phyloP scores from a whole-genome alignment of 2,888 invertebrate species.

The Cacoxenus indagator region DNA sequence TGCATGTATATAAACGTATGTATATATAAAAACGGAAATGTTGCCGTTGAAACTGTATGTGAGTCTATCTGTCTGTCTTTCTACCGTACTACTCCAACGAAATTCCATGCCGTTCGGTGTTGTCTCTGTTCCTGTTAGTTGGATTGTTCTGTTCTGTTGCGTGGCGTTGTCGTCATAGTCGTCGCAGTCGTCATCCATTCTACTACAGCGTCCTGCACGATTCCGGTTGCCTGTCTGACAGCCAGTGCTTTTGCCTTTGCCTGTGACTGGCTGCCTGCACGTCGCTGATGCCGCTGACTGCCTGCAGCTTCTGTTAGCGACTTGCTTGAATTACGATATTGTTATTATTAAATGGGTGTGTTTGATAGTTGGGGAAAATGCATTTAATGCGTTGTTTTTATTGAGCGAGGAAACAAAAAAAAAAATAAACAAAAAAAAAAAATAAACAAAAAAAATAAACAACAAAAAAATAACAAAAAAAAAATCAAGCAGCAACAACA shows the following conservation, averaged over 20 bases:
- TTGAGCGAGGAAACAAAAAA: conserved; percentile 14
- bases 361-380: conserved; percentile 16
- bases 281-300: conserved; percentile 14
- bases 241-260: background rate
- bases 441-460: background rate
- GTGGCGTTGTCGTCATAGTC: background rate
- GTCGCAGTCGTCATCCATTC: background rate
- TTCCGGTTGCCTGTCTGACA: conserved; percentile 11
- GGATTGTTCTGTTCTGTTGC: background rate
- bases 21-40: conserved; percentile 69
- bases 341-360: conserved; percentile 65
- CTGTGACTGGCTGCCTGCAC: conserved; percentile 18
- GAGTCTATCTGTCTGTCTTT: conserved; percentile 26
- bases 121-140: background rate
- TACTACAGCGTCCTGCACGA: conserved; percentile 5
- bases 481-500: background rate
- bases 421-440: background rate
- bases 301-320: conserved; percentile 47
- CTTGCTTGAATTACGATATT: conserved; percentile 66
- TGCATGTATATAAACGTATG: too few species aligned
- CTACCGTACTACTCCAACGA: conserved; percentile 3
- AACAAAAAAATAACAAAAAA: background rate
- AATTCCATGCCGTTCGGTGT: background rate
- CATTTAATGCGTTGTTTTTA: conserved; percentile 23
- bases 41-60: conserved; percentile 69